Evolutionary conservation across 1,140 invertebrate species (phyloP).

Genomic region (Paraescarpia echinospica): DNA sequence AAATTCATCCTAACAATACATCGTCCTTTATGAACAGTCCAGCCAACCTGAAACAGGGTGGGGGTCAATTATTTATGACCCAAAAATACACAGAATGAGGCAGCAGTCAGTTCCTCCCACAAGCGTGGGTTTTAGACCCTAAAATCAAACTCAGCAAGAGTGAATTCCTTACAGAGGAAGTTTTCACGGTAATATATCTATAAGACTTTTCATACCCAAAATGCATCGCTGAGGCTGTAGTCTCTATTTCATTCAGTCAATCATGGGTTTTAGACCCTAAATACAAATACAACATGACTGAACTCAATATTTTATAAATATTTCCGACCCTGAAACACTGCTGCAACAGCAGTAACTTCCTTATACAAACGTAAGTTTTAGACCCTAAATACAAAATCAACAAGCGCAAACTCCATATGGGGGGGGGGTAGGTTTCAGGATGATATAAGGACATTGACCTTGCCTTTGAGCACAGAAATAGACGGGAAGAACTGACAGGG

Average conservation of each 20-base stretch:
- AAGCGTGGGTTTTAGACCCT: no score
- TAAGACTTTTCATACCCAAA: background rate
- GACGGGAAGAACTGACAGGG: background rate
- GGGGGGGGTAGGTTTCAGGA: background rate
- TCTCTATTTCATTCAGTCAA: background rate
- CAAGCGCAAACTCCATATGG: background rate
- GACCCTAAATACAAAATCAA: background rate
- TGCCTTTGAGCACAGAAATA: background rate
- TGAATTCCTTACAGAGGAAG: no score
- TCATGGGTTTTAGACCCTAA: no score
- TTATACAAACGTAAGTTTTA: background rate
- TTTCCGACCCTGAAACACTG: no score
- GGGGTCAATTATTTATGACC: background rate
- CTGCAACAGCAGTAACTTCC: no score
- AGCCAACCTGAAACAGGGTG: background rate
- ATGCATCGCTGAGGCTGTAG: background rate
- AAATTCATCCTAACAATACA: background rate
- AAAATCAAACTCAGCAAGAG: no score
- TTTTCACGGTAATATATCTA: no score
- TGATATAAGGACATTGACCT: background rate
- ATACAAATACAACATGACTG: no score
- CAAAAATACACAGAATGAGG: background rate
- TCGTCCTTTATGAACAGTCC: background rate
- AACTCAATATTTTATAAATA: no score
- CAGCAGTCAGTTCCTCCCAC: no score